Conservation (phyloP, 2,888 invertebrate genomes). For the Zhuqinia jingwanae region DNA sequence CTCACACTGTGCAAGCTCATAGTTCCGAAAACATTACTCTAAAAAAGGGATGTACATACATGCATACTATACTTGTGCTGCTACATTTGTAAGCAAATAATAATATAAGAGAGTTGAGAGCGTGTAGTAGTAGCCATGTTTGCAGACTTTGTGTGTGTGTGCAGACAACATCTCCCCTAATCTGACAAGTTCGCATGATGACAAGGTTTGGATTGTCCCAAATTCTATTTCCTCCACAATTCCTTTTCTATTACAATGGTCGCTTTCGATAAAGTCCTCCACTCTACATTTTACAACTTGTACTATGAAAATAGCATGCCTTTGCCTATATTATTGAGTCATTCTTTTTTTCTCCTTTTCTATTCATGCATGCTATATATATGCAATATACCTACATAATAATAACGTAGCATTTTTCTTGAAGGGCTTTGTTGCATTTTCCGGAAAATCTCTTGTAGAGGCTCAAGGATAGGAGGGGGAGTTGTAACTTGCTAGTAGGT, state of each 20-base stretch:
- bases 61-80: neutral
- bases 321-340: neutral
- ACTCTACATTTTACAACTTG: constrained; percentile 40
- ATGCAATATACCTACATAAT: constrained; percentile 40
- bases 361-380: neutral
- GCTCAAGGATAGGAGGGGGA: constrained; percentile 28
- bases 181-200: constrained; percentile 45
- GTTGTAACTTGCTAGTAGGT: neutral
- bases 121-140: neutral
- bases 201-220: constrained; percentile 58
- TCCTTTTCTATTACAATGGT: constrained; percentile 48
- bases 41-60: neutral
- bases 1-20: constrained; percentile 7
- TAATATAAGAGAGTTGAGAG: neutral
- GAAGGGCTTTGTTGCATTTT: constrained; percentile 26
- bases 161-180: neutral
- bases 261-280: neutral
- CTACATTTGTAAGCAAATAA: neutral
- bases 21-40: neutral
- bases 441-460: constrained; percentile 1
- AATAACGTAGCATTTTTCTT: constrained; percentile 4
- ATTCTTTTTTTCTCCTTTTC: no score
- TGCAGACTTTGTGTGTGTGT: neutral
- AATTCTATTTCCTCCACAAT: constrained; percentile 63
- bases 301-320: neutral